These are phyloP conservation scores for Drosophila diplacantha DNA, from an alignment of 2,888 invertebrate species.

Conservation along the genomic window DNA sequence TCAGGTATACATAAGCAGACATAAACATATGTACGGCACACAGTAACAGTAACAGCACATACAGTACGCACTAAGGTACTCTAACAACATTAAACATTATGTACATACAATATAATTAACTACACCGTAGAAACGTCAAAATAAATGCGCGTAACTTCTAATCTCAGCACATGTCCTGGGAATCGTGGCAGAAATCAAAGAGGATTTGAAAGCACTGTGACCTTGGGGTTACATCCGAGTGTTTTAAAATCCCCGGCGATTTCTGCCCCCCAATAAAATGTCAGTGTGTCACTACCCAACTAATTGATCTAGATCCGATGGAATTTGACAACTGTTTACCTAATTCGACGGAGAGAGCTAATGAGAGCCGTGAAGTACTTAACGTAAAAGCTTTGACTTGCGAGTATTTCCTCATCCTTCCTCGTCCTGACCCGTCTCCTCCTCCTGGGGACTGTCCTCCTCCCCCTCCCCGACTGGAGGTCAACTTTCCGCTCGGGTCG, in stretches of 20 bases:
- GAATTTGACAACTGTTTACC: conserved; percentile 25
- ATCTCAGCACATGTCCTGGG: conserved; percentile 7
- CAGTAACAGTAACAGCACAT: conserved; percentile 19
- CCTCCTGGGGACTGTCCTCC: background rate
- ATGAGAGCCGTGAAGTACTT: conserved; percentile 40
- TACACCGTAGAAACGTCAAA: conserved; percentile 42
- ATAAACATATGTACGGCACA: conserved; percentile 41
- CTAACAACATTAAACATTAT: conserved; percentile 40
- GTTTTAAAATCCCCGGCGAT: background rate
- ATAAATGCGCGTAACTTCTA: conserved; percentile 59
- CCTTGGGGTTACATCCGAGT: background rate
- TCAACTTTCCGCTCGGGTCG: conserved; percentile 54
- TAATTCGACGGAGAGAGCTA: conserved; percentile 18
- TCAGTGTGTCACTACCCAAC: conserved; percentile 31
- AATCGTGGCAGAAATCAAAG: background rate
- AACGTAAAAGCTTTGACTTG: conserved; percentile 60
- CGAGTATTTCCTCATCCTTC: conserved; percentile 58
- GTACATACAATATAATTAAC: conserved; percentile 33
- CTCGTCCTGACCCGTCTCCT: conserved; percentile 3
- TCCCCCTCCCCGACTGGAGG: conserved; percentile 10
- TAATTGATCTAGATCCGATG: conserved; percentile 30
- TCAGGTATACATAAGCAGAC: conserved; percentile 57
- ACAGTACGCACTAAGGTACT: conserved; percentile 26
- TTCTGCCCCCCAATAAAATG: background rate
- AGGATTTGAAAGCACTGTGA: background rate